phyloP scores from a whole-genome alignment of 2,113 vertebrate genomes.

The Chaetodon auriga region DNA sequence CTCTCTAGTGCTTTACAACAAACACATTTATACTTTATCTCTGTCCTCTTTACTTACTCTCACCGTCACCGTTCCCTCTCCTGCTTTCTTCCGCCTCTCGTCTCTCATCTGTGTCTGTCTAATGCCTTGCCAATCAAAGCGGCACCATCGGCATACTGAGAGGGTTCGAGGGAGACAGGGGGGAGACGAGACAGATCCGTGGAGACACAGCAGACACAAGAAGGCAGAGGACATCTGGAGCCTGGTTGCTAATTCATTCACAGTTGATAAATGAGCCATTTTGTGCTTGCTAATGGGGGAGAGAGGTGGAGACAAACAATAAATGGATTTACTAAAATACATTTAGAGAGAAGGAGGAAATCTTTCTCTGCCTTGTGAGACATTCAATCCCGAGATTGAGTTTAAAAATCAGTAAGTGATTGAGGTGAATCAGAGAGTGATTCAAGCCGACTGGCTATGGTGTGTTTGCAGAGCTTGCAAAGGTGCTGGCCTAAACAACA shows the following conservation, averaged over 20 bases:
- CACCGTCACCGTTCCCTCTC: slow-evolving; percentile 39
- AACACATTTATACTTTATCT: slow-evolving; percentile 65
- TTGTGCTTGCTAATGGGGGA: slow-evolving; percentile 45
- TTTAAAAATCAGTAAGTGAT: slow-evolving; percentile 39
- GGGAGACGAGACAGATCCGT: slow-evolving; percentile 47
- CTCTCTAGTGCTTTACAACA: slow-evolving; percentile 46
- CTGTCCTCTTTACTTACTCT: slow-evolving; percentile 62
- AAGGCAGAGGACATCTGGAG: slow-evolving; percentile 68
- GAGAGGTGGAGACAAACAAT: slow-evolving; percentile 44
- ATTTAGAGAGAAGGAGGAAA: slow-evolving; percentile 27
- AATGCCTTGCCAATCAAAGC: slow-evolving; percentile 68
- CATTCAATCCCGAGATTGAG: slow-evolving; percentile 35
- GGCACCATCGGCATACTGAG: slow-evolving; percentile 62
- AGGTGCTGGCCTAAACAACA: no score
- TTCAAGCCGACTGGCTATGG: background rate
- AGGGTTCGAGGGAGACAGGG: slow-evolving; percentile 35
- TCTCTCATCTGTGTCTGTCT: slow-evolving; percentile 62
- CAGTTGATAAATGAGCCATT: slow-evolving; percentile 64
- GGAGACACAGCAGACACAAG: slow-evolving; percentile 44
- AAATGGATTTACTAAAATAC: slow-evolving; percentile 57
- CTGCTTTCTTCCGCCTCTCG: slow-evolving; percentile 39
- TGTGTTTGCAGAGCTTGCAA: no score
- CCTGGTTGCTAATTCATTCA: slow-evolving; percentile 70
- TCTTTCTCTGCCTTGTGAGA: slow-evolving; percentile 34
- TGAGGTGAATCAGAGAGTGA: slow-evolving; percentile 20